Base-by-base conservation (phyloP, 2,113 vertebrate species). In the Laticauda colubrina region DNA sequence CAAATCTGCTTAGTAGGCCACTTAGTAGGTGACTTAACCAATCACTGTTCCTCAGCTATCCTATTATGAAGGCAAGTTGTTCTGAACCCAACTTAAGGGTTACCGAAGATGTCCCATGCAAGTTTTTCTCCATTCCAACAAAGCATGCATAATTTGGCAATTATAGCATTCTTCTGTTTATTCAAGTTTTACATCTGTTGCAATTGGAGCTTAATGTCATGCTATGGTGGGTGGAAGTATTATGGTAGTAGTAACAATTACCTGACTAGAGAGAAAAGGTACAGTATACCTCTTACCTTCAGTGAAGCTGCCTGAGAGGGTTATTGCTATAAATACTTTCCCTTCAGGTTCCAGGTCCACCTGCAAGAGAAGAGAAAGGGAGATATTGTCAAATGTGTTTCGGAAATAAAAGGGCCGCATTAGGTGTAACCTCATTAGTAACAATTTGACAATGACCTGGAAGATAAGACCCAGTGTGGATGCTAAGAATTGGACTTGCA, bases 261-360 rank as follows among this genome's bases (percentile, higher is more conserved):
- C 14, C 1, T 39, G 5, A 14, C 48, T 57, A 26, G 12, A 2
- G 14, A 8, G 39, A 15, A 4, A 39, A 24, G 24, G 23, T 23
- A 34, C 5, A 7, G 93, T 4, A 53, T 91, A 5, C 53, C 91
- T 85, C 98, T 98, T 98, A 99, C 99, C 99, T 96, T 99, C 99
- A 2, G 96, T 98, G 96, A 99, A 99, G 95, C 98, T 98, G 93
- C 99, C 99, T 3, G 98, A 98, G 43, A 99, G 98, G 8, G 98
- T 97, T 92, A 99, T 98, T 39, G 97, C 96, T 20, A 99, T 97
- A 96, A 98, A 99, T 53, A 99, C 98, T 96, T 99, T 99, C 45
- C 99, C 99, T 96, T 99, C 99, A 4, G 99, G 99, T 95, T 99
- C 99, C 97, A 99, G 97, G 95, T 99, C 98, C 97, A 99, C 98